Percentiles rank a stretch among this genome's conserved stretches.
Conservation (phyloP, 2,113 vertebrate species). For the Climacteris rufus region DNA sequence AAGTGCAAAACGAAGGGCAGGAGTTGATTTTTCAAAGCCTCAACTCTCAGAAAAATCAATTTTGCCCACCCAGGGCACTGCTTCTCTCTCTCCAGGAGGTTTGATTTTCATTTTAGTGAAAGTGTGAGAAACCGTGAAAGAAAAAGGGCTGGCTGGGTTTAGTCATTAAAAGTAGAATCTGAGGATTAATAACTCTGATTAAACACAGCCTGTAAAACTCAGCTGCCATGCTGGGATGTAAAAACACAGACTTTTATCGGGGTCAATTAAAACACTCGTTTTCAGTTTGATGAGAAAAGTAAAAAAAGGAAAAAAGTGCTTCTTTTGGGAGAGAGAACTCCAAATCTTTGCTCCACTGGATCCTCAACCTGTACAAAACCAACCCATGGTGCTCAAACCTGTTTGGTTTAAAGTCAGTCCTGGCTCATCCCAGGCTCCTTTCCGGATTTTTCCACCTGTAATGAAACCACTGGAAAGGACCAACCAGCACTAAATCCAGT, state of each 20-base stretch:
- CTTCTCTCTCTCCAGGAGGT: too few relatives aligned
- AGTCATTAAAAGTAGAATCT: not conserved
- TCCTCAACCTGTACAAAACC: not conserved
- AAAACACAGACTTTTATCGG: not conserved
- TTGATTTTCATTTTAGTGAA: too few relatives aligned
- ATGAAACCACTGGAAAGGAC: not conserved
- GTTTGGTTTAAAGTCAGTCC: not conserved
- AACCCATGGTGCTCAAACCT: fast-evolving
- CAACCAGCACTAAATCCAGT: fast-evolving
- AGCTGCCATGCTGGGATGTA: not conserved
- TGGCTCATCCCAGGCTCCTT: not conserved
- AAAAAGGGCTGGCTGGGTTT: not conserved
- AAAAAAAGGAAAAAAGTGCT: not conserved
- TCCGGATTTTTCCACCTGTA: not conserved
- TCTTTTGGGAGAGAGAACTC: not conserved
- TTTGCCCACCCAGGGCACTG: too few relatives aligned
- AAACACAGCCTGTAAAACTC: not conserved
- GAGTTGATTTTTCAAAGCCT: too few relatives aligned
- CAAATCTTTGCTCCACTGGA: fast-evolving
- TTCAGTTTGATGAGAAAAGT: not conserved
- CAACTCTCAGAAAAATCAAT: too few relatives aligned
- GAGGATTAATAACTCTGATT: not conserved
- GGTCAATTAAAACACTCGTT: not conserved
- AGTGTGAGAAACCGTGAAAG: too few relatives aligned
- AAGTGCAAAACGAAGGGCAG: too few relatives aligned